Evolutionary conservation across 2,888 invertebrate genomes (phyloP).

Genomic region (Bugula neritina): DNA sequence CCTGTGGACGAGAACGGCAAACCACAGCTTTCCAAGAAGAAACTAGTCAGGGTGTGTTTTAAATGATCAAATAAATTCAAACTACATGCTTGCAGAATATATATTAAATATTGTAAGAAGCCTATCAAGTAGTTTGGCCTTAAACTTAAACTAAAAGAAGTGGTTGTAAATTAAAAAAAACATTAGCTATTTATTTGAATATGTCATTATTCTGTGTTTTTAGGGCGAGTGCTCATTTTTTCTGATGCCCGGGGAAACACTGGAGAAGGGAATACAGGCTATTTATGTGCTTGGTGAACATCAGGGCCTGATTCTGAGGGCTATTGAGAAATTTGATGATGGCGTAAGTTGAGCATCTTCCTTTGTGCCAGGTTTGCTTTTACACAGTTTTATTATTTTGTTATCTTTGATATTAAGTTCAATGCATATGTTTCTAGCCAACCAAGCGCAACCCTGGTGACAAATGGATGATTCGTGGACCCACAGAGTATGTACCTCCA

Average conservation of each 20-base stretch:
- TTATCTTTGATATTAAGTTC: not conserved
- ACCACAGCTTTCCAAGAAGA: constrained; percentile 55
- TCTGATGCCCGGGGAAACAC: constrained; percentile 55
- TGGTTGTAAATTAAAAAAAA: no score
- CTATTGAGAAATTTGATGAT: constrained; percentile 53
- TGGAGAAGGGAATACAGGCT: constrained; percentile 56
- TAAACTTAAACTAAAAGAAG: no score
- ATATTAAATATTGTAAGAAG: no score
- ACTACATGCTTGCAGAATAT: no score
- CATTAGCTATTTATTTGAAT: no score
- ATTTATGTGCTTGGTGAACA: constrained; percentile 55
- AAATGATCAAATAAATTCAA: no score
- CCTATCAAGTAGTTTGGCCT: no score
- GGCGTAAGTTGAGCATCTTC: constrained; percentile 29
- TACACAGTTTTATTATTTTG: constrained; percentile 4
- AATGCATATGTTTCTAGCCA: not conserved
- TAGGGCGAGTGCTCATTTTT: constrained; percentile 57
- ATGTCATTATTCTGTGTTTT: no score
- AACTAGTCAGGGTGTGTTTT: constrained; percentile 51
- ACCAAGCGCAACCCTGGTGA: constrained; percentile 53
- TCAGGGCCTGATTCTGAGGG: constrained; percentile 55
- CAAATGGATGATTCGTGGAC: constrained; percentile 57
- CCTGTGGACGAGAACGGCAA: constrained; percentile 51
- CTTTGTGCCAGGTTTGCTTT: no score
- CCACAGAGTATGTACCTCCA: constrained; percentile 56